Conservation (phyloP, 2,113 vertebrate genomes). For the Progne subis region DNA sequence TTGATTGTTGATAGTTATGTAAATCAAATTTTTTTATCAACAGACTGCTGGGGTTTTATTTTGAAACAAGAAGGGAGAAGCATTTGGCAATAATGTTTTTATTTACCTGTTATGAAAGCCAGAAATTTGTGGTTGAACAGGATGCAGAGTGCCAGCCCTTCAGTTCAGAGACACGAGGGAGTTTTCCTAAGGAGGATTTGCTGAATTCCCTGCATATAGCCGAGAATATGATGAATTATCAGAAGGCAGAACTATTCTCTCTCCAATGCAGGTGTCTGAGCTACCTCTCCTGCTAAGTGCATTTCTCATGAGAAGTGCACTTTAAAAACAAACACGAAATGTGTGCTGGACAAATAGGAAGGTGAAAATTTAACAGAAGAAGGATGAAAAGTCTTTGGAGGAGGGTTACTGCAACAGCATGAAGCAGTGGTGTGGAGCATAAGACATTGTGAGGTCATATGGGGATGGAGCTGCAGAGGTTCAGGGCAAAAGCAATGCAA, state of each 20-base stretch:
- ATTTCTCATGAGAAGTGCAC: not conserved
- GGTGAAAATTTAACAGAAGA: not conserved
- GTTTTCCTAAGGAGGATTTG: not conserved
- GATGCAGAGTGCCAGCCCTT: not conserved
- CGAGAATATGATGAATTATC: not conserved
- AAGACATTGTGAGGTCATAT: not conserved
- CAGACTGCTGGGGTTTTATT: not conserved
- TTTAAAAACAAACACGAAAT: not conserved
- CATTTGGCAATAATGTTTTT: not conserved
- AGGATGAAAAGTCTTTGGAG: not conserved
- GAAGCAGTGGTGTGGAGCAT: not conserved
- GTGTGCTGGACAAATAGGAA: not conserved
- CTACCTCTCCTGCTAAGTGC: not conserved
- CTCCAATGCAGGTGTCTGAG: not conserved
- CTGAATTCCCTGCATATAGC: not conserved
- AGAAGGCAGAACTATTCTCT: not conserved
- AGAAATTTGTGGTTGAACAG: not conserved
- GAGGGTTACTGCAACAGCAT: accelerated
- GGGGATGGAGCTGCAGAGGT: not conserved
- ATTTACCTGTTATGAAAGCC: not conserved
- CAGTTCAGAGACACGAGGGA: not conserved
- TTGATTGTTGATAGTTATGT: slow-evolving; percentile 17
- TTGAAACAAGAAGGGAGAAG: not conserved
- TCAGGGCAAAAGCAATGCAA: not conserved
- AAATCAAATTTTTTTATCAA: not conserved